These are phyloP conservation scores for Pangasius sanitwongsei DNA, from an alignment of 2,797 vertebrate genomes.

Conservation along the genomic window DNA sequence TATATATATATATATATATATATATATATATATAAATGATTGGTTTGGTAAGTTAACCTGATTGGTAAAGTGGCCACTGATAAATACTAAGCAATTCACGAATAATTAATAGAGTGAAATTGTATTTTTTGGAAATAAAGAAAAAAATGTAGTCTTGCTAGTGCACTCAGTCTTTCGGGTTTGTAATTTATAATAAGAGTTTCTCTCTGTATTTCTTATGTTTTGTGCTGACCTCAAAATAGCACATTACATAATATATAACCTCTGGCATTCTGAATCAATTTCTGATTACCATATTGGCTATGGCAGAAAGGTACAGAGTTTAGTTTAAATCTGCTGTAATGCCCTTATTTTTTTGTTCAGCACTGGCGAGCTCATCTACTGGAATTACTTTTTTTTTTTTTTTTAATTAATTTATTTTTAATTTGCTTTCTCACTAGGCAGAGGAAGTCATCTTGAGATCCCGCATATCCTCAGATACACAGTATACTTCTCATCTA, in stretches of 20 bases:
- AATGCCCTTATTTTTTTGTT: not conserved
- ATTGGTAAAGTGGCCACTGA: too few relatives aligned
- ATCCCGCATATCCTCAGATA: not conserved
- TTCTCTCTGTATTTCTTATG: slow-evolving; percentile 9
- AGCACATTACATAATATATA: slow-evolving; percentile 48
- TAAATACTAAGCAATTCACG: too few relatives aligned
- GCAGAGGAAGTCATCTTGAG: not conserved
- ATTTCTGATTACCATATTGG: slow-evolving; percentile 52
- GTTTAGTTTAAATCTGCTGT: slow-evolving; percentile 30
- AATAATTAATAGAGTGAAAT: too few relatives aligned
- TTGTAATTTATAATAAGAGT: not conserved
- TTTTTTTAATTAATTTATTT: not conserved
- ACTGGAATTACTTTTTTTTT: not conserved
- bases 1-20: too few relatives aligned
- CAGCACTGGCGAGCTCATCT: not conserved
- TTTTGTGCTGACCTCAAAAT: slow-evolving; percentile 43
- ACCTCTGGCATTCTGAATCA: slow-evolving; percentile 46
- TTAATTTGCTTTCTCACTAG: slow-evolving; percentile 2
- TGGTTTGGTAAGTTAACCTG: too few relatives aligned
- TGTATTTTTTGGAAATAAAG: not conserved
- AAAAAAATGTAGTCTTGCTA: not conserved
- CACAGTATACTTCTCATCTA: slow-evolving; percentile 2
- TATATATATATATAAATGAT: too few relatives aligned
- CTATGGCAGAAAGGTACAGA: slow-evolving; percentile 10
- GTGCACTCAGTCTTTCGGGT: not conserved